A percentile compares a stretch with the other conserved stretches of the same genome.
Evolutionary conservation across 2,113 vertebrate species (phyloP).

Genomic region (Phalacrocorax brasilianus): DNA sequence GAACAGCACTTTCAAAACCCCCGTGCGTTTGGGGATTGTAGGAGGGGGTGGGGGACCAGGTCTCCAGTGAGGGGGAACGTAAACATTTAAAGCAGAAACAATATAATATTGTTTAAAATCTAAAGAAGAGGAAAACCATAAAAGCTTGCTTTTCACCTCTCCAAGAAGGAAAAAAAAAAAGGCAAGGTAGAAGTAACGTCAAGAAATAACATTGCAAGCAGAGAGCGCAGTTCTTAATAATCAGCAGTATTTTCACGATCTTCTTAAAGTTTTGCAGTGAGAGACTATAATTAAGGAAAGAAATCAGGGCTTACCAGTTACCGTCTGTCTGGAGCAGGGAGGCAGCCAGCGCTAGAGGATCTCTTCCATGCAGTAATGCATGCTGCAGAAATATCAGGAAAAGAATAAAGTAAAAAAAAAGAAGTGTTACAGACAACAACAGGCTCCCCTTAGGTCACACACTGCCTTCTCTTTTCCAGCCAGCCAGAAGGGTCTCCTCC

Average conservation of each 20-base stretch:
- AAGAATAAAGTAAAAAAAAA: neutral
- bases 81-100: neutral
- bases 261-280: constrained; percentile 38
- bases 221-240: constrained; percentile 12
- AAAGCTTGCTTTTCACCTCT: constrained; percentile 6
- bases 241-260: constrained; percentile 11
- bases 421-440: neutral
- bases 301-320: constrained; percentile 48
- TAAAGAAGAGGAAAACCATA: neutral
- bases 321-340: neutral
- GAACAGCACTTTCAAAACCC: constrained; percentile 5
- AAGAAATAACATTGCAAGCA: neutral
- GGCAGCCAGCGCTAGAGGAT: neutral
- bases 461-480: neutral
- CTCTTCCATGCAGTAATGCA: neutral
- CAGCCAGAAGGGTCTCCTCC: neutral
- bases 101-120: neutral
- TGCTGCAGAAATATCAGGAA: neutral
- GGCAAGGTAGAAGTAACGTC: neutral
- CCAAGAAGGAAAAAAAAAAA: neutral
- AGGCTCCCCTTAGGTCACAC: rapidly evolving
- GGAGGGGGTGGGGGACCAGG: neutral
- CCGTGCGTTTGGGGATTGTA: neutral
- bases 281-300: constrained; percentile 49
- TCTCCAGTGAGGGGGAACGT: neutral